These are phyloP conservation scores for Ageneiosus marmoratus DNA, from an alignment of 2,113 vertebrate species.

Conservation along the genomic window DNA sequence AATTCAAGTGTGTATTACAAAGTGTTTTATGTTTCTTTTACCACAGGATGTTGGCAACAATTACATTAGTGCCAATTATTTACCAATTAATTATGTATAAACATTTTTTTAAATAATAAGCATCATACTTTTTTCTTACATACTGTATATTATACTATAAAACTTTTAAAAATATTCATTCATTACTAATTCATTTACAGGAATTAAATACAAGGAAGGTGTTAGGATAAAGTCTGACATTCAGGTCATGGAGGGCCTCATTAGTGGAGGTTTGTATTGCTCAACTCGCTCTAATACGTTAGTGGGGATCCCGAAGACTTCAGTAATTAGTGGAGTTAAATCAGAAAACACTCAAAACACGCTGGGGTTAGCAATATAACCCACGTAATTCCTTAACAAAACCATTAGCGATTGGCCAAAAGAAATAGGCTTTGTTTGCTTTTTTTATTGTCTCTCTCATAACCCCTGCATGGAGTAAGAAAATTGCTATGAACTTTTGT, in stretches of 20 bases:
- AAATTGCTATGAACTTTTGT: conserved; percentile 7
- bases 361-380: neutral
- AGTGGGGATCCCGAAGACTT: neutral
- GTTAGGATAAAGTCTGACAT: neutral
- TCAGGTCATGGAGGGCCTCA: neutral
- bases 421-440: neutral
- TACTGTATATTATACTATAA: no score
- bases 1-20: no score
- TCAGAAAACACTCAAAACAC: neutral
- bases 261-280: neutral
- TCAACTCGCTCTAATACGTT: neutral
- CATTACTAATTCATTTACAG: no score
- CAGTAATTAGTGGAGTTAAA: conserved; percentile 8
- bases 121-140: no score
- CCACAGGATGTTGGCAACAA: no score
- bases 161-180: neutral
- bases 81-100: no score
- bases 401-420: conserved; percentile 10
- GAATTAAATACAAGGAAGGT: neutral
- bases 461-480: neutral
- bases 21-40: no score
- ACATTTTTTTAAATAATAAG: no score
- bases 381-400: conserved; percentile 7
- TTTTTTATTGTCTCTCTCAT: neutral
- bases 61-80: no score